A percentile compares a stretch with the other conserved stretches of the same genome.
phyloP scores from a whole-genome alignment of 2,113 vertebrate genomes.

The Hydropotes inermis region DNA sequence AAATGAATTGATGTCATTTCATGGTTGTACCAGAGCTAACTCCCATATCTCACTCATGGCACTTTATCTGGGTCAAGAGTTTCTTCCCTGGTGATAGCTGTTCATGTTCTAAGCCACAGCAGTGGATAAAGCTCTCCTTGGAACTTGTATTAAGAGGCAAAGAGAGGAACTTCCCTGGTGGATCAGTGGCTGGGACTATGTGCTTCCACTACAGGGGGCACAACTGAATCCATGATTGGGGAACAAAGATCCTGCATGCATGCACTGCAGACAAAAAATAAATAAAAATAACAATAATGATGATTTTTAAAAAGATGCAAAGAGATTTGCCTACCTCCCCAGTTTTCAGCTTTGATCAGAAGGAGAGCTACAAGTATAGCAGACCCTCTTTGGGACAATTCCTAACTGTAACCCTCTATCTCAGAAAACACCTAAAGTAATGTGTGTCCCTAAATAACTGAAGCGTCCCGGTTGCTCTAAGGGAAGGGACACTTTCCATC shows the following conservation, averaged over 20 bases:
- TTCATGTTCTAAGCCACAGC: not conserved
- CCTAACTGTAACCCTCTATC: not conserved
- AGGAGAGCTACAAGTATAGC: not conserved
- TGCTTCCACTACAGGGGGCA: not conserved
- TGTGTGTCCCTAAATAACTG: not conserved
- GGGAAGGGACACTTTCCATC: not conserved
- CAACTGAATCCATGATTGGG: rapidly evolving
- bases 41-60: not conserved
- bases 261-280: rapidly evolving
- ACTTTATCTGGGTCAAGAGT: not conserved
- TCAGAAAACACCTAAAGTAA: not conserved
- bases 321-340: not conserved
- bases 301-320: not conserved
- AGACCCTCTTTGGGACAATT: not conserved
- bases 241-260: not conserved
- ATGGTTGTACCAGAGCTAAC: not conserved
- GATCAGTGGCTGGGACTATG: not conserved
- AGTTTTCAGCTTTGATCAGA: not conserved
- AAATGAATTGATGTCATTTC: not conserved
- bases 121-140: not conserved
- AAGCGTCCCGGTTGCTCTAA: not conserved
- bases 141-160: not conserved
- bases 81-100: not conserved
- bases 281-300: too few species aligned
- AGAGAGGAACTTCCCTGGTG: not conserved